Evolutionary conservation across 37 sponge, comb jelly and placozoan species (phyloP).

Genomic region (Axinella damicornis): DNA sequence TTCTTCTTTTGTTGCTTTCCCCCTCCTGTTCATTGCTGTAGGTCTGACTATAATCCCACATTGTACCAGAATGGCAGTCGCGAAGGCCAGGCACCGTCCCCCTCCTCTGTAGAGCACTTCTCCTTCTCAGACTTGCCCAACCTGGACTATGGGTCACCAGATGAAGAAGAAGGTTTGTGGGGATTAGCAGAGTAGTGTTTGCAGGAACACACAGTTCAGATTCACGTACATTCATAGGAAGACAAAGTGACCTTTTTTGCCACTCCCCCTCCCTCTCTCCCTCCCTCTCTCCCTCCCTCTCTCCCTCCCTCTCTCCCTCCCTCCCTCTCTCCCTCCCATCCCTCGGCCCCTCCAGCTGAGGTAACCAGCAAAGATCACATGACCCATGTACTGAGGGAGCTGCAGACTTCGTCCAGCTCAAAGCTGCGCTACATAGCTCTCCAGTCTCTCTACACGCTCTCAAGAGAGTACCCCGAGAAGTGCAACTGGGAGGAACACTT

Average conservation of each 20-base stretch:
- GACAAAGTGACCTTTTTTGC: background rate
- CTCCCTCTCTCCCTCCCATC: too few relatives aligned
- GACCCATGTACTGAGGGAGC: conserved; percentile 32
- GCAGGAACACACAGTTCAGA: too few relatives aligned
- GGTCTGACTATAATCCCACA: conserved; percentile 40
- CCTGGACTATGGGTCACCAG: conserved; percentile 68
- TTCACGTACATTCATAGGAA: too few relatives aligned
- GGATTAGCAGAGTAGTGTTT: background rate
- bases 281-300: background rate
- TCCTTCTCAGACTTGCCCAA: conserved; percentile 67
- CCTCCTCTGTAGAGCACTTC: conserved; percentile 45
- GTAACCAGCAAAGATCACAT: conserved; percentile 36
- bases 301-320: background rate
- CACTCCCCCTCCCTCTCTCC: background rate
- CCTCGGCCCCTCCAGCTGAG: too few relatives aligned
- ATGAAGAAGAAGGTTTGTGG: conserved; percentile 20
- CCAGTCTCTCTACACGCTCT: conserved; percentile 54
- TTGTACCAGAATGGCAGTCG: conserved; percentile 39
- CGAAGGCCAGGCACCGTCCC: background rate
- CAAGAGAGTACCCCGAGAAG: conserved; percentile 44
- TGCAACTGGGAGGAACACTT: conserved; percentile 82
- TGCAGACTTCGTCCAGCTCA: conserved; percentile 37
- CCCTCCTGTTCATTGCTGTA: background rate
- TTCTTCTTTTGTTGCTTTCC: too few relatives aligned
- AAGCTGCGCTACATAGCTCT: conserved; percentile 47